Percentiles rank a stretch among this genome's conserved stretches.
These are phyloP conservation scores for Noctuana brunneofusca DNA, from an alignment of 2,888 invertebrate genomes.

Conservation along the genomic window DNA sequence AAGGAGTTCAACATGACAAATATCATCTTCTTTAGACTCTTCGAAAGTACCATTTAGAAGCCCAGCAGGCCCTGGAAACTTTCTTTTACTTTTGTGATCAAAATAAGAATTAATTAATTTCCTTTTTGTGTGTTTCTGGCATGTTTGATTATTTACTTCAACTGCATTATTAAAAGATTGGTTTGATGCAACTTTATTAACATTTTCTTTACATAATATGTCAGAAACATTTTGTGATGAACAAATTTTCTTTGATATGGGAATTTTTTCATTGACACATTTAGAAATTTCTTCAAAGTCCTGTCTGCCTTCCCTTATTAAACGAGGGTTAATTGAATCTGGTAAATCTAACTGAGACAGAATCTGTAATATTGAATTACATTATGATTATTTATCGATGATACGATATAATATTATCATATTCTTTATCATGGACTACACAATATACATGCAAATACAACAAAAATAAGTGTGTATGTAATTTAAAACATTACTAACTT, in stretches of 20 bases:
- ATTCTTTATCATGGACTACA: no score
- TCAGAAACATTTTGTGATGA: constrained; percentile 1
- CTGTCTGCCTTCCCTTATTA: background rate
- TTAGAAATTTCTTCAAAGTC: background rate
- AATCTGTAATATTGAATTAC: constrained; percentile 54
- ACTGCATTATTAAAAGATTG: background rate
- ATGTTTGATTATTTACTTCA: constrained; percentile 36
- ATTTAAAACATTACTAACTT: constrained; percentile 50
- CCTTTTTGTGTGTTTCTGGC: constrained; percentile 65
- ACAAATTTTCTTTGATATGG: background rate
- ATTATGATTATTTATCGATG: no score
- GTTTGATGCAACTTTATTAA: background rate
- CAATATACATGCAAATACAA: no score
- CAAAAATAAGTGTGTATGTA: no score
- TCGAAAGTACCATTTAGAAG: constrained; percentile 62
- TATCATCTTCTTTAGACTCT: constrained; percentile 61
- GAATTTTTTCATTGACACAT: background rate
- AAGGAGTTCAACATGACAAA: constrained; percentile 67
- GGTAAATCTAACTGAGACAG: constrained; percentile 72
- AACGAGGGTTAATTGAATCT: constrained; percentile 41
- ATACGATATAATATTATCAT: no score
- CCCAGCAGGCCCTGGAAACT: constrained; percentile 77
- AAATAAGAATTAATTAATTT: constrained; percentile 71
- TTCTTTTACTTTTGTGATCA: constrained; percentile 69
- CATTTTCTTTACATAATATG: constrained; percentile 3